These are phyloP conservation scores for Cactoblastis cactorum DNA, from an alignment of 2,888 invertebrate species.

Conservation along the genomic window DNA sequence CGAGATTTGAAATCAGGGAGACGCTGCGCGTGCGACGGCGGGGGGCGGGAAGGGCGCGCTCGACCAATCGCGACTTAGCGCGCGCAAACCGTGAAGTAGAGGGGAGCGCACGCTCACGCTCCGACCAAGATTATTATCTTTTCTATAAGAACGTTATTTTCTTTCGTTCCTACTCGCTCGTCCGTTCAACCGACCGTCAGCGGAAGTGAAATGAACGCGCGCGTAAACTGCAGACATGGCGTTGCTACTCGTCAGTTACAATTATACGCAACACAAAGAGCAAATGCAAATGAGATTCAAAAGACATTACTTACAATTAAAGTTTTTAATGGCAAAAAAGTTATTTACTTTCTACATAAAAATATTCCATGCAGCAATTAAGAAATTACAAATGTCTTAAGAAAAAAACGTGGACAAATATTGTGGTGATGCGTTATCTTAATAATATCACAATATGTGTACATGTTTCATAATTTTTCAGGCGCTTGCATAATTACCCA, in stretches of 20 bases:
- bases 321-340: slow-evolving; percentile 12
- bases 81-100: slow-evolving; percentile 59
- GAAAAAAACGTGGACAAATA: no score
- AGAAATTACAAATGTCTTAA: neutral
- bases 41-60: slow-evolving; percentile 37
- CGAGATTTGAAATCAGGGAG: slow-evolving; percentile 78
- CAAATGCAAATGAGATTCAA: neutral
- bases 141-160: slow-evolving; percentile 72
- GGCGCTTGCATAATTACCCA: no score
- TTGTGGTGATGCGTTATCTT: no score
- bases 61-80: slow-evolving; percentile 55
- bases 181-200: slow-evolving; percentile 73
- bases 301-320: neutral
- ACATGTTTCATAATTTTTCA: no score
- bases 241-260: slow-evolving; percentile 29
- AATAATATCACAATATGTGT: no score
- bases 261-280: slow-evolving; percentile 10
- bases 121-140: slow-evolving; percentile 62
- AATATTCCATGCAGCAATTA: neutral
- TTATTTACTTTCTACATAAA: slow-evolving; percentile 8
- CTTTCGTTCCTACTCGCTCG: slow-evolving; percentile 69
- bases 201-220: slow-evolving; percentile 75
- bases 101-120: slow-evolving; percentile 45
- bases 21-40: slow-evolving; percentile 68
- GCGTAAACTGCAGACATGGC: slow-evolving; percentile 61